Evolutionary conservation across 2,113 vertebrate species (phyloP).

Genomic region (Xyrauchen texanus): DNA sequence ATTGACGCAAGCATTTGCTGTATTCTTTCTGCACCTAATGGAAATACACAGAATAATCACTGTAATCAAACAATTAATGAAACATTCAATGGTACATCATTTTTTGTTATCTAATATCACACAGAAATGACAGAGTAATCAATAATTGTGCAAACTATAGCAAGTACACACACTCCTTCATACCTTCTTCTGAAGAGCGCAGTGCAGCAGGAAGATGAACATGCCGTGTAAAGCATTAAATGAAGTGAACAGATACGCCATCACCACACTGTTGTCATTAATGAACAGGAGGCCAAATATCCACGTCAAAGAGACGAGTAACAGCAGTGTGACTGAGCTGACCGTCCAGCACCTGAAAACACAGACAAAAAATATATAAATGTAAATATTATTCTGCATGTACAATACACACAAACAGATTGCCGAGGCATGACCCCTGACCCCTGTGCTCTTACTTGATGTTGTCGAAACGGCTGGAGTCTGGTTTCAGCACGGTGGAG

Average conservation of each 20-base stretch:
- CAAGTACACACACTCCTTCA: not conserved
- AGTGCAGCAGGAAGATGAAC: slow-evolving; percentile 92
- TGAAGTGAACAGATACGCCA: slow-evolving; percentile 93
- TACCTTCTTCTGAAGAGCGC: slow-evolving; percentile 90
- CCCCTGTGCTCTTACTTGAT: slow-evolving; percentile 78
- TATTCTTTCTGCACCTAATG: slow-evolving; percentile 90
- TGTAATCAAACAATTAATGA: not conserved
- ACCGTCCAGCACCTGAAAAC: slow-evolving; percentile 85
- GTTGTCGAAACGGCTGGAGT: slow-evolving; percentile 92
- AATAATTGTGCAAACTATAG: too few relatives aligned
- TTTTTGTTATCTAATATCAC: too few relatives aligned
- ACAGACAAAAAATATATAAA: not conserved
- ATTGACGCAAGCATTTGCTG: slow-evolving; percentile 86
- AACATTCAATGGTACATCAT: too few relatives aligned
- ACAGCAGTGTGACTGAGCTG: slow-evolving; percentile 86
- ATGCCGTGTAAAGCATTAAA: slow-evolving; percentile 91
- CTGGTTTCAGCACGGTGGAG: slow-evolving; percentile 87
- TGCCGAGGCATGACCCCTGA: not conserved
- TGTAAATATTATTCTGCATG: too few relatives aligned
- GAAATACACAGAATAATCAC: not conserved
- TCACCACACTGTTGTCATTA: slow-evolving; percentile 85
- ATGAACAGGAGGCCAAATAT: slow-evolving; percentile 90
- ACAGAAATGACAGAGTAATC: too few relatives aligned
- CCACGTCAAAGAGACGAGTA: slow-evolving; percentile 91
- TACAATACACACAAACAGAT: too few relatives aligned